Evolutionary conservation across 2,888 invertebrate species (phyloP).

Genomic region (Scaptomyza cyrtandrae): DNA sequence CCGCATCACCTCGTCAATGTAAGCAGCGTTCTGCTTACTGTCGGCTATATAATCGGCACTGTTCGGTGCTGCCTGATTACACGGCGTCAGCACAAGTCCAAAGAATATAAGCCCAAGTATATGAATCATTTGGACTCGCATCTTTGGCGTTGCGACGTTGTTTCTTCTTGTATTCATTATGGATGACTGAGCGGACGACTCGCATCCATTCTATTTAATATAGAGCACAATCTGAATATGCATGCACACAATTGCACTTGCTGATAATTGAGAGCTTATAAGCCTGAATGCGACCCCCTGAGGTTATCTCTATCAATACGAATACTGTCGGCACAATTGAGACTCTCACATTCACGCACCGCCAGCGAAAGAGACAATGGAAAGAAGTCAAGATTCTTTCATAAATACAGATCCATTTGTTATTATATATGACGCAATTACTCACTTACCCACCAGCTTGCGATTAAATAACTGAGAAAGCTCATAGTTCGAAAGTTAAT

Average conservation of each 20-base stretch:
- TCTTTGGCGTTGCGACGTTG: conserved; percentile 10
- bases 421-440: neutral
- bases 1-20: conserved; percentile 48
- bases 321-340: conserved; percentile 10
- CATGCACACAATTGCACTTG: neutral
- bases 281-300: conserved; percentile 17
- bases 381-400: neutral
- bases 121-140: conserved; percentile 15
- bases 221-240: neutral
- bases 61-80: conserved; percentile 5
- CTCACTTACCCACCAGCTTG: neutral
- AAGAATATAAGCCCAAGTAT: conserved; percentile 12
- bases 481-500: conserved; percentile 3
- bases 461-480: neutral
- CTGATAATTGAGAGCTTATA: conserved; percentile 23
- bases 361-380: neutral
- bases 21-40: neutral
- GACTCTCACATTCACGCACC: conserved; percentile 5
- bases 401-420: neutral
- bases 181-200: conserved; percentile 21
- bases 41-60: conserved; percentile 11
- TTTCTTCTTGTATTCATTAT: conserved; percentile 10
- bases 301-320: conserved; percentile 38
- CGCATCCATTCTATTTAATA: conserved; percentile 1
- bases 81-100: conserved; percentile 8